Conservation (phyloP, 30 jellyfish, hydroid and myxozoan genomes). For the Sanderia malayensis region DNA sequence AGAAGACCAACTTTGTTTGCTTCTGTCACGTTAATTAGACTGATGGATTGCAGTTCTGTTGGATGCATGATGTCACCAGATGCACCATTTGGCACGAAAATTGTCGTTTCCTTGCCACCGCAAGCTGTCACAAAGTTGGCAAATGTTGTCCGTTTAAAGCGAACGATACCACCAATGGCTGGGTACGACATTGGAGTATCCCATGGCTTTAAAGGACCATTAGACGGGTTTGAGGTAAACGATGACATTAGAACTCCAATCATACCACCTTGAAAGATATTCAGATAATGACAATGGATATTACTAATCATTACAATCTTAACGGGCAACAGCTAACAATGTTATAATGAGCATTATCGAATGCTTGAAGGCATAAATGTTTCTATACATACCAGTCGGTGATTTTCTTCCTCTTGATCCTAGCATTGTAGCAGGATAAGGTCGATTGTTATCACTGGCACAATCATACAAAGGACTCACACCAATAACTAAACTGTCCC, state of each 20-base stretch:
- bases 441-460: constrained; percentile 34
- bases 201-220: constrained; percentile 96
- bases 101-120: constrained; percentile 42
- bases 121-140: constrained; percentile 65
- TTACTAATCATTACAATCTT: no score
- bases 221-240: constrained; percentile 57
- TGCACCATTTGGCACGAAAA: constrained; percentile 49
- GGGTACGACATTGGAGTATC: constrained; percentile 89
- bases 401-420: constrained; percentile 35
- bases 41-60: constrained; percentile 42
- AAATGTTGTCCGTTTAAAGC: constrained; percentile 55
- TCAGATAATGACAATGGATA: not conserved
- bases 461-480: constrained; percentile 79
- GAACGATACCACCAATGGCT: constrained; percentile 77
- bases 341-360: no score
- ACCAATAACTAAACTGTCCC: constrained; percentile 76
- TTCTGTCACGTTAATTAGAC: constrained; percentile 55
- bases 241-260: constrained; percentile 50
- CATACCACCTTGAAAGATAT: constrained; percentile 82
- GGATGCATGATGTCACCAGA: constrained; percentile 92
- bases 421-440: constrained; percentile 45
- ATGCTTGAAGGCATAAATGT: no score
- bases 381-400: constrained; percentile 31
- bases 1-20: constrained; percentile 43
- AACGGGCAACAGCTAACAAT: no score